A percentile compares a stretch with the other conserved stretches of the same genome.
Evolutionary conservation across 2,797 vertebrate species (phyloP).

Genomic region (Lophius americanus): DNA sequence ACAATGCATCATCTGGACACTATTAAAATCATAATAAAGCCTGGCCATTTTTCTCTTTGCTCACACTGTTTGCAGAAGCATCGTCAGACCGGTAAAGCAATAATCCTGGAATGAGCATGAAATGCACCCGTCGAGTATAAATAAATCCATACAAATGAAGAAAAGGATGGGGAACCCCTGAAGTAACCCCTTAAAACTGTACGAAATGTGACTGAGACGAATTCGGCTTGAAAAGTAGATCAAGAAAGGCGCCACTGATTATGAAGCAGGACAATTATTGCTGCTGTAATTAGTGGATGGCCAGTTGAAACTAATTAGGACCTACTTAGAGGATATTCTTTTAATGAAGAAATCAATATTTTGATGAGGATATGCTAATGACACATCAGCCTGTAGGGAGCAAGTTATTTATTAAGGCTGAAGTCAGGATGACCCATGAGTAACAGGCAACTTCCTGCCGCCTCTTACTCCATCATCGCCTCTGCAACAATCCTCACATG

Average conservation of each 20-base stretch:
- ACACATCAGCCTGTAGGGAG: slow-evolving; percentile 71
- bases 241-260: slow-evolving; percentile 66
- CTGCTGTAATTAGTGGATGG: slow-evolving; percentile 69
- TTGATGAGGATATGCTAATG: slow-evolving; percentile 84
- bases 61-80: too few species aligned
- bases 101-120: neutral
- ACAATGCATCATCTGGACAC: neutral
- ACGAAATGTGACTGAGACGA: slow-evolving; percentile 7
- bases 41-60: too few species aligned
- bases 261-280: slow-evolving; percentile 60
- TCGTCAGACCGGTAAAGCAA: too few species aligned
- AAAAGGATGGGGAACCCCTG: neutral
- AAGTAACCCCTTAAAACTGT: neutral
- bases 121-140: neutral
- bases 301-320: slow-evolving; percentile 84
- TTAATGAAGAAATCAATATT: slow-evolving; percentile 86
- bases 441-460: slow-evolving; percentile 56
- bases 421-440: slow-evolving; percentile 69
- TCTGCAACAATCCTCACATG: slow-evolving; percentile 26
- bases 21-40: neutral
- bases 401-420: slow-evolving; percentile 73
- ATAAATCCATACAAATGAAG: neutral
- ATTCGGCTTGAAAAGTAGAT: slow-evolving; percentile 13
- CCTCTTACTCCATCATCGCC: slow-evolving; percentile 57
- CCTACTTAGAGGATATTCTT: slow-evolving; percentile 83